These are phyloP conservation scores for Butorides virescens DNA, from an alignment of 2,113 vertebrate species.

Conservation along the genomic window DNA sequence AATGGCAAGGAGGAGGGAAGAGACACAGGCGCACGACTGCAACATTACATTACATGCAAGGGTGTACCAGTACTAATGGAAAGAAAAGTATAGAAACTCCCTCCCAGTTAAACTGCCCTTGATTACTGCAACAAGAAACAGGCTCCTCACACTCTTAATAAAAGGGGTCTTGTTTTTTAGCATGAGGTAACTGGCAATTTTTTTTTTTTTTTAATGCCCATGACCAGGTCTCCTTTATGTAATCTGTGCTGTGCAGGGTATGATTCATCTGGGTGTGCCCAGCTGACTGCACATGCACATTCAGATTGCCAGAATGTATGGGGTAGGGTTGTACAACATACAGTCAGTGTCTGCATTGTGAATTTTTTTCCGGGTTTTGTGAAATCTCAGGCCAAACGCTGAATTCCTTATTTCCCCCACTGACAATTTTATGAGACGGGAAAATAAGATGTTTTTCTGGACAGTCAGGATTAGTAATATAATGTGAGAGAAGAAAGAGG, in stretches of 20 bases:
- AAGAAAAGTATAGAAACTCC: not conserved
- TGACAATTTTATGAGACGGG: not conserved
- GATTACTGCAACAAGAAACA: not conserved
- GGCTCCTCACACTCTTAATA: not conserved
- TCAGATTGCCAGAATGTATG: not conserved
- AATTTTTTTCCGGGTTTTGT: not conserved
- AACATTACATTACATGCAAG: fast-evolving
- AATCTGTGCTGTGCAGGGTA: not conserved
- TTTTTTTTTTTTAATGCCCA: not conserved
- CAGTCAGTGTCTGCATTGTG: not conserved
- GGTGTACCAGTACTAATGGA: no score
- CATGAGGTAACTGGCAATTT: not conserved
- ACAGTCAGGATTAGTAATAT: not conserved
- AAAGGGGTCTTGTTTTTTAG: not conserved
- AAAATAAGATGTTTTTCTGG: not conserved
- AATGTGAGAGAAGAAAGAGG: not conserved
- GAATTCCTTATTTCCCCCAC: not conserved
- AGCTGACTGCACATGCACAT: fast-evolving
- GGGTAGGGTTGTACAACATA: not conserved
- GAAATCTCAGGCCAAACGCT: not conserved
- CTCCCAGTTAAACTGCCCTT: not conserved
- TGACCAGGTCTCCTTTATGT: not conserved
- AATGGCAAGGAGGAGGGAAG: not conserved
- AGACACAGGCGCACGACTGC: fast-evolving
- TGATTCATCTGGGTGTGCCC: not conserved